phyloP scores from a whole-genome alignment of 1,140 invertebrate species.

The Pseudomyrmex flavicornis region DNA sequence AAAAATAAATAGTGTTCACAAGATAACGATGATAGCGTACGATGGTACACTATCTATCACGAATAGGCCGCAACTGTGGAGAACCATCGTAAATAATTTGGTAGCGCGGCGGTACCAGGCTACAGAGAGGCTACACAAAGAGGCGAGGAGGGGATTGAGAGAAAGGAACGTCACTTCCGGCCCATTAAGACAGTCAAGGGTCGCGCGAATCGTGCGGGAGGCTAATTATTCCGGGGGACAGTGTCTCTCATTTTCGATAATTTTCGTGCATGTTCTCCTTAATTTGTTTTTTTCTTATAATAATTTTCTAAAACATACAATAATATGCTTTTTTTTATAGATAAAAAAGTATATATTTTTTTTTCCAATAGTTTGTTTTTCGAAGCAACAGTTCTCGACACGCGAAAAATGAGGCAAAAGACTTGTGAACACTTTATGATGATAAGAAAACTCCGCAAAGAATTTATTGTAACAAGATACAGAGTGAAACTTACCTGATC shows the following conservation, averaged over 20 bases:
- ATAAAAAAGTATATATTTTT: too few species aligned
- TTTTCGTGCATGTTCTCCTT: neutral
- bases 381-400: too few species aligned
- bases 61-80: conserved; percentile 30
- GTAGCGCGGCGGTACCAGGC: conserved; percentile 23
- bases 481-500: conserved; percentile 77
- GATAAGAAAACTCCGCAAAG: neutral
- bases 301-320: neutral
- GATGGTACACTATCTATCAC: conserved; percentile 44
- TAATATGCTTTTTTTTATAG: too few species aligned
- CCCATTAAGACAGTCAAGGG: conserved; percentile 76
- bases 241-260: conserved; percentile 65
- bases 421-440: too few species aligned
- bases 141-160: conserved; percentile 40
- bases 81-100: conserved; percentile 61
- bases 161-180: conserved; percentile 79
- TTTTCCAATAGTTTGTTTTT: neutral
- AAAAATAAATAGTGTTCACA: neutral
- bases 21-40: conserved; percentile 29
- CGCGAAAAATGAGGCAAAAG: too few species aligned
- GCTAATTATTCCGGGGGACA: conserved; percentile 70
- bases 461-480: neutral
- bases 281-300: neutral
- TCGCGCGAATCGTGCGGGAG: conserved; percentile 62
- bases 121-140: conserved; percentile 31